These are phyloP conservation scores for Penaeus japonicus DNA, from an alignment of 1,140 invertebrate genomes.

Conservation along the genomic window DNA sequence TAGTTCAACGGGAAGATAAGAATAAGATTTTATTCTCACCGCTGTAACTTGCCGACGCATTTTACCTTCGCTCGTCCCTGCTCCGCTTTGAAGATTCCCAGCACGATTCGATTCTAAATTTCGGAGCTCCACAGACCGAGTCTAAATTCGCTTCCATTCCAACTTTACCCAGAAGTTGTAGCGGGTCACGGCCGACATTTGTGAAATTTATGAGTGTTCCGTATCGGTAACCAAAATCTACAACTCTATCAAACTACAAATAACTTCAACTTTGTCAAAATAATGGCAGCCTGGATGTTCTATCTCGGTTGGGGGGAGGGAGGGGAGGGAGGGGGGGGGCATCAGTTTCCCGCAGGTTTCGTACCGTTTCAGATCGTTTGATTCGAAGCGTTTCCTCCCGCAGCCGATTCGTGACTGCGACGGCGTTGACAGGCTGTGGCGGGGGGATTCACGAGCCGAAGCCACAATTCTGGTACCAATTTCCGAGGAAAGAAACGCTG, in stretches of 20 bases:
- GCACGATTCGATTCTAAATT: slow-evolving; percentile 31
- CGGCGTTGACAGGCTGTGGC: no score
- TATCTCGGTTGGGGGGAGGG: not conserved
- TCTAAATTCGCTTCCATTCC: not conserved
- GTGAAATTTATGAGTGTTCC: slow-evolving; percentile 32
- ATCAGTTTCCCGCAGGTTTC: not conserved
- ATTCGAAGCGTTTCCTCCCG: not conserved
- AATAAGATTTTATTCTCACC: no score
- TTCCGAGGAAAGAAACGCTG: no score
- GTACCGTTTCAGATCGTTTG: not conserved
- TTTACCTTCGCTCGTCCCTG: no score
- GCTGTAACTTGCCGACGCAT: no score
- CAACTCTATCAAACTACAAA: slow-evolving; percentile 45
- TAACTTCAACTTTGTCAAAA: slow-evolving; percentile 51
- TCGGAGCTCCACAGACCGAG: not conserved
- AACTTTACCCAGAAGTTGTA: slow-evolving; percentile 19
- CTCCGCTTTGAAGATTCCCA: not conserved
- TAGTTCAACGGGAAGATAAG: no score
- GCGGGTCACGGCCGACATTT: slow-evolving; percentile 28
- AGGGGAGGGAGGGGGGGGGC: not conserved
- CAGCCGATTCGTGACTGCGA: no score
- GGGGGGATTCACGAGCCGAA: no score
- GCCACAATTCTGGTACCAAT: no score
- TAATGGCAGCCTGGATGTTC: slow-evolving; percentile 15
- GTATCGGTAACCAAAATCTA: slow-evolving; percentile 45